phyloP scores from a whole-genome alignment of 2,797 vertebrate species.

The Myotis myotis region DNA sequence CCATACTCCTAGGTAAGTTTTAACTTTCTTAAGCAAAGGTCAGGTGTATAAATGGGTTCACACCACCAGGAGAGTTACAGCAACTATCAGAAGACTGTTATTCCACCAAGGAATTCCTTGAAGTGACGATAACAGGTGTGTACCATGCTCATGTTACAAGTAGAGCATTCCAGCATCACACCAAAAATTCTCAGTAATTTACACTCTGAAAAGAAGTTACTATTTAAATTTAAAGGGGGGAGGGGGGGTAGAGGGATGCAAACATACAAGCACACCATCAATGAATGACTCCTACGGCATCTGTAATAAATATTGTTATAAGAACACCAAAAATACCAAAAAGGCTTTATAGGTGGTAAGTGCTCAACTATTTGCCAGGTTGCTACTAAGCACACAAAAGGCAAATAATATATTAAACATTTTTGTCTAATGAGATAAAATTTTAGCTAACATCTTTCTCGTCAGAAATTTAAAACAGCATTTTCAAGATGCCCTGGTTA shows the following conservation, averaged over 20 bases:
- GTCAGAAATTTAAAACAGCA: constrained; percentile 15
- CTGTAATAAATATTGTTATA: background rate
- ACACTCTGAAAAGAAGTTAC: background rate
- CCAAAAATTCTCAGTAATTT: background rate
- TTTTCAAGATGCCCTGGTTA: background rate
- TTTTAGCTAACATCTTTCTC: background rate
- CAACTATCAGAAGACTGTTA: background rate
- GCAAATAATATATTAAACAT: background rate
- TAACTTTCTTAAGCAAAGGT: background rate
- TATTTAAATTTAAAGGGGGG: background rate
- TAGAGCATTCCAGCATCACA: background rate
- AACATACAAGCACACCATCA: background rate
- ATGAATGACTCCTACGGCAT: background rate
- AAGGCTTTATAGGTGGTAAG: background rate
- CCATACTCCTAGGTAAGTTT: background rate
- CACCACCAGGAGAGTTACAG: background rate
- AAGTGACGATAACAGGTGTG: background rate
- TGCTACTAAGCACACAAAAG: background rate
- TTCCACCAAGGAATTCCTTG: background rate
- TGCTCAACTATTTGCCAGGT: background rate
- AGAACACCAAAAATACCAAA: background rate
- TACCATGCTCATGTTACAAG: background rate
- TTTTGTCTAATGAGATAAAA: background rate
- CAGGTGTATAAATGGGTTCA: background rate
- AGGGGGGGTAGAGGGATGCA: background rate